phyloP scores from a whole-genome alignment of 1,140 invertebrate species.

The Drosophila nikananu region DNA sequence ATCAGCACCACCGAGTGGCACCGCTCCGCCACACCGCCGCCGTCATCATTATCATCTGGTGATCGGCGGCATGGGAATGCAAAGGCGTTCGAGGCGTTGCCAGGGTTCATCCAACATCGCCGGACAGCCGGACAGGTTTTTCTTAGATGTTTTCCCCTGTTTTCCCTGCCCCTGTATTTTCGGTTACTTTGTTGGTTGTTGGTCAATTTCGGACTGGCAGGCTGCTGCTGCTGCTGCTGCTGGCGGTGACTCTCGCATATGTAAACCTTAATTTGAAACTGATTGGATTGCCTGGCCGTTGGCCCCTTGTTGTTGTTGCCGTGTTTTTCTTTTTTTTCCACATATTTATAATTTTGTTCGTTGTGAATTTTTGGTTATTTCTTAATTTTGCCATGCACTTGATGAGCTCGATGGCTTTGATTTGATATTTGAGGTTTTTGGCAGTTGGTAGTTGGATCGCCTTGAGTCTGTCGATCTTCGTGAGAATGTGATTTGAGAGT shows the following conservation, averaged over 20 bases:
- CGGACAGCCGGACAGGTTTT: slow-evolving; percentile 57
- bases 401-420: slow-evolving; percentile 61
- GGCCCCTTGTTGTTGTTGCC: slow-evolving; percentile 53
- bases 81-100: slow-evolving; percentile 57
- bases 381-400: slow-evolving; percentile 70
- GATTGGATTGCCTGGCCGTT: slow-evolving; percentile 74
- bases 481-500: background rate
- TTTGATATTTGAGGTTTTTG: slow-evolving; percentile 47
- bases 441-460: slow-evolving; percentile 11
- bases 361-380: slow-evolving; percentile 45
- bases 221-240: slow-evolving; percentile 16
- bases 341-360: slow-evolving; percentile 12
- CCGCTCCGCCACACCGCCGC: slow-evolving; percentile 11
- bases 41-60: slow-evolving; percentile 37
- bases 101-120: slow-evolving; percentile 62
- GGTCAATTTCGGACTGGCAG: slow-evolving; percentile 60
- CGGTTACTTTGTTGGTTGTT: slow-evolving; percentile 61
- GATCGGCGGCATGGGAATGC: slow-evolving; percentile 61
- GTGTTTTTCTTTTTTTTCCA: slow-evolving; percentile 20
- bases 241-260: slow-evolving; percentile 61
- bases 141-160: slow-evolving; percentile 31
- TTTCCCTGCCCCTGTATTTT: slow-evolving; percentile 26
- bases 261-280: slow-evolving; percentile 82
- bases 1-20: slow-evolving; percentile 15
- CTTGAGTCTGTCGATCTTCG: slow-evolving; percentile 19